phyloP scores from a whole-genome alignment of 2,113 vertebrate species.

The Hippocampus zosterae region DNA sequence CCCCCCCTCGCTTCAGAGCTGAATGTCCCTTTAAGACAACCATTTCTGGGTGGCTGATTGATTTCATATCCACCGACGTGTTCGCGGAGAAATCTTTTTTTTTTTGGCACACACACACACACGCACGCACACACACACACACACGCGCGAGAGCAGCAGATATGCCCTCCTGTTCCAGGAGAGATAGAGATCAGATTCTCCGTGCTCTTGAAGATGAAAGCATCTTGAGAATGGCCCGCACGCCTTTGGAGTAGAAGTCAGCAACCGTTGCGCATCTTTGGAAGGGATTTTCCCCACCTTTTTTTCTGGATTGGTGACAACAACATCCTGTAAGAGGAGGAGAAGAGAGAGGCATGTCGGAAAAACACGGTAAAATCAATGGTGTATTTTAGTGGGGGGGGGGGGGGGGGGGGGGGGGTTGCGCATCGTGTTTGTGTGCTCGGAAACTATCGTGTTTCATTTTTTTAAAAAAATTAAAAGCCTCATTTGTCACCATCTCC shows the following conservation, averaged over 20 bases:
- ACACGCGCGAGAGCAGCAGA: neutral
- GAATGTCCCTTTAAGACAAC: conserved; percentile 74
- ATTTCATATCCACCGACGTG: conserved; percentile 67
- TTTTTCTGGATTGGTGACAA: conserved; percentile 30
- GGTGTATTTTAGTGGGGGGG: conserved; percentile 6
- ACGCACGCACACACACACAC: conserved; percentile 16
- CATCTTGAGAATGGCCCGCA: conserved; percentile 56
- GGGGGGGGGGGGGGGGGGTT: no score
- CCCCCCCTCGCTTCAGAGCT: neutral
- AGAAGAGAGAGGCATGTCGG: conserved; percentile 65
- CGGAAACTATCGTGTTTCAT: neutral
- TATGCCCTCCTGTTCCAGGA: neutral
- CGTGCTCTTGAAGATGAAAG: conserved; percentile 29
- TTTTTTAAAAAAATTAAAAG: neutral
- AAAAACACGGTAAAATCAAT: conserved; percentile 73
- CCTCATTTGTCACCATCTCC: conserved; percentile 14
- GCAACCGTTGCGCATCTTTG: conserved; percentile 21
- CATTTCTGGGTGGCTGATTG: conserved; percentile 60
- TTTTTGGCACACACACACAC: no score
- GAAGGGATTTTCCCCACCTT: conserved; percentile 11
- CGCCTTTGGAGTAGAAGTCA: conserved; percentile 45
- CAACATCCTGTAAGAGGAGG: conserved; percentile 21
- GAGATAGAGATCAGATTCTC: conserved; percentile 14
- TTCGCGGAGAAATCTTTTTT: conserved; percentile 56
- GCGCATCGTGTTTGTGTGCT: neutral